phyloP scores from a whole-genome alignment of 2,797 vertebrate species.

The Oceanodroma leucorhoa region DNA sequence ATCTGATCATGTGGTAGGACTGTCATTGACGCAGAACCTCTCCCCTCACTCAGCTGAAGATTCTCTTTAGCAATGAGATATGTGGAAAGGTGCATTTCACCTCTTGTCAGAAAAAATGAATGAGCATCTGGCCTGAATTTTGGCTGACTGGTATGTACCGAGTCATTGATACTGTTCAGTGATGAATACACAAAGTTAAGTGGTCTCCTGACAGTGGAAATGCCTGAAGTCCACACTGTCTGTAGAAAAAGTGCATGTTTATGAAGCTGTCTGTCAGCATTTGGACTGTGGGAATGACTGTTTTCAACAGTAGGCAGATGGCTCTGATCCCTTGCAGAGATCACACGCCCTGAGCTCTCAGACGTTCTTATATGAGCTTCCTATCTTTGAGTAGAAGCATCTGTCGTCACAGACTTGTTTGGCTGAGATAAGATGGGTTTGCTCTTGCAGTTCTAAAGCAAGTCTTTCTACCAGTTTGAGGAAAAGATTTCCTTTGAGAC shows the following conservation, averaged over 20 bases:
- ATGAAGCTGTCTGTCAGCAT: slow-evolving; percentile 16
- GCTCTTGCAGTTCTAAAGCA: neutral
- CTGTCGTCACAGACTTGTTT: neutral
- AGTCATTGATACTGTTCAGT: neutral
- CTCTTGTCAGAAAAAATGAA: neutral
- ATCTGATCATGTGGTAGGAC: neutral
- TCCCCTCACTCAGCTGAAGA: neutral
- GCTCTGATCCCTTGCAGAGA: slow-evolving; percentile 25
- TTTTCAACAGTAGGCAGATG: slow-evolving; percentile 34
- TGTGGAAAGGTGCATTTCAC: neutral
- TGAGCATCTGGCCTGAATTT: neutral
- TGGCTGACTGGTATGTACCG: neutral
- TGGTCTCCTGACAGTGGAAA: neutral
- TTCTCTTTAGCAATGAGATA: neutral
- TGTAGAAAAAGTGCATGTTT: neutral
- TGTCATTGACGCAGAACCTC: neutral
- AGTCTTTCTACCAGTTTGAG: neutral
- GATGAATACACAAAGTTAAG: neutral
- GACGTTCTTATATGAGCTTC: neutral
- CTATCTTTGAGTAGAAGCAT: slow-evolving; percentile 9
- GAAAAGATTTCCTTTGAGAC: neutral
- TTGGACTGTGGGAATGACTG: neutral
- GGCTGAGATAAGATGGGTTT: neutral
- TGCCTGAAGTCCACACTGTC: neutral
- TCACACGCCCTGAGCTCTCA: neutral